Evolutionary conservation across 2,113 vertebrate species (phyloP).

Genomic region (Ptilorrhoa leucosticta): DNA sequence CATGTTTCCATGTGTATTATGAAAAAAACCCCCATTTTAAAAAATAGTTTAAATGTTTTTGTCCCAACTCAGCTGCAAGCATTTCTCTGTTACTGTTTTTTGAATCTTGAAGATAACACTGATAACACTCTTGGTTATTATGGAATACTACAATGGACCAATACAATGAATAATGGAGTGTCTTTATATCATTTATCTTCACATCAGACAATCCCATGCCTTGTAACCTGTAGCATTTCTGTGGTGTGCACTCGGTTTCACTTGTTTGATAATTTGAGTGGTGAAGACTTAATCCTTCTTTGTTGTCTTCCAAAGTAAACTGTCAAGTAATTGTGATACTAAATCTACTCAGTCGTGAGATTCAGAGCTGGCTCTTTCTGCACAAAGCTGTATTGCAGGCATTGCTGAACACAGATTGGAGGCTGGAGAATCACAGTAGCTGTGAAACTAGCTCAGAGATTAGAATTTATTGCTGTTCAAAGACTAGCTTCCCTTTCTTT

Average conservation of each 20-base stretch:
- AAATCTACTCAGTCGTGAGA: neutral
- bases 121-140: neutral
- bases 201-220: neutral
- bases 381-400: neutral
- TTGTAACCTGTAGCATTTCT: neutral
- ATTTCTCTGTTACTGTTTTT: neutral
- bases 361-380: neutral
- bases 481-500: neutral
- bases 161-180: neutral
- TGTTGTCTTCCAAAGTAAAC: constrained; percentile 9
- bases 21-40: neutral
- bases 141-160: neutral
- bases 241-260: neutral
- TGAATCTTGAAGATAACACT: neutral
- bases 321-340: neutral
- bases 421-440: constrained; percentile 11
- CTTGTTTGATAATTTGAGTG: constrained; percentile 33
- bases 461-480: constrained; percentile 20
- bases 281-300: constrained; percentile 15
- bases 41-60: neutral
- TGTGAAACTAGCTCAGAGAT: neutral
- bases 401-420: neutral
- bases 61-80: neutral
- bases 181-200: neutral
- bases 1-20: neutral